Evolutionary conservation across 2,888 invertebrate genomes (phyloP), one percentile per base, ranked within the genome.

Genomic region (Andrena fulva): DNA sequence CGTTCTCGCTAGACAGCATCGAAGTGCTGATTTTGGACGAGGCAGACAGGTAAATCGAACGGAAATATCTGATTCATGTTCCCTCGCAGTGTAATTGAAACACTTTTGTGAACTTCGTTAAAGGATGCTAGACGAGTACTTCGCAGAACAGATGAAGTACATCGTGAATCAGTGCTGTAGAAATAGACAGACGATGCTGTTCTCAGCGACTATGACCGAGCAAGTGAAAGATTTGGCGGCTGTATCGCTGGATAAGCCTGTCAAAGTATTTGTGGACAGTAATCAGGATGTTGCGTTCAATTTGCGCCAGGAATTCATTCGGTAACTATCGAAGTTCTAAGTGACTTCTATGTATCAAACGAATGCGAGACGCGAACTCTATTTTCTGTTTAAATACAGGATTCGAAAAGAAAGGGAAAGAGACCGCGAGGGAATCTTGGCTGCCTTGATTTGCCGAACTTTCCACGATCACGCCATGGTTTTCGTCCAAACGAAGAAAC

Each of bases 181-280:
- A 77, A 98, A 97, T 20, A 95, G 99, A 10, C 99, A 99, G 94
- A 99, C 99, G 0, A 97, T 99, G 96, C 94, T 99, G 77, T 99
- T 99, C 95, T 99, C 99, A 0, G 99, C 99, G 50, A 99, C 99
- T 16, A 99, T 99, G 99, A 99, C 99, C n/a, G 99, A 99, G 73
- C 97, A 98, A 94, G 99, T 99, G 0, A 97, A 98, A 94, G 99
- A 99, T 94, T 95, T 99, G 74, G 99, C 98, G 0, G 96, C 98
- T 0, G 98, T 99, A 1, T 99, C 99, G 0, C 95, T 99, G 33
- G 96, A 97, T 84, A 98, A 98, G 90, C 99, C 99, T 0, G 97
- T 99, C 35, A 97, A 97, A 93, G 96, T 99, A 76, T 99, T 99
- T 94, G 98, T 99, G 0, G 98, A 99, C 93, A 98, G 97, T 86